phyloP scores from a whole-genome alignment of 2,888 invertebrate genomes.

The Criorhina ranunculi region DNA sequence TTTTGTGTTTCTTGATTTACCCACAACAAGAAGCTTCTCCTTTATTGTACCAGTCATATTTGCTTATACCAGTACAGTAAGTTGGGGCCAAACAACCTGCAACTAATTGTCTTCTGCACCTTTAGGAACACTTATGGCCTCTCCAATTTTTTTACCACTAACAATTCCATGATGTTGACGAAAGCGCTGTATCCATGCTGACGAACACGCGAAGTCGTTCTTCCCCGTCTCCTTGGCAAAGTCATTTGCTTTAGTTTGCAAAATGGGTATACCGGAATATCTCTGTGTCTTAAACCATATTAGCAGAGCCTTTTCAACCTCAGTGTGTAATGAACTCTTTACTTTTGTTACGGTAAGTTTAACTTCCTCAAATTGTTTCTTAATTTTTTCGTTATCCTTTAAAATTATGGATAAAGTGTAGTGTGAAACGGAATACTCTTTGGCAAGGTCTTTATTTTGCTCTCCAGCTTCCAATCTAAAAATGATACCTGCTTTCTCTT shows the following conservation, averaged over 20 bases:
- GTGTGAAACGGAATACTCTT: too few species aligned
- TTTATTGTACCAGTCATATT: conserved; percentile 14
- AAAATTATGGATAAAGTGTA: too few species aligned
- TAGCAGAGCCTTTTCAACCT: neutral
- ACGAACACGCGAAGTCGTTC: conserved; percentile 5
- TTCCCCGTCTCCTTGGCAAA: conserved; percentile 13
- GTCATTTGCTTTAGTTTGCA: conserved; percentile 20
- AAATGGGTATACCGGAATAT: conserved; percentile 1
- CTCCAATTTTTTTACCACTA: conserved; percentile 9
- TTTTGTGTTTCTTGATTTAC: conserved; percentile 4
- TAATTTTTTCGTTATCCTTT: too few species aligned
- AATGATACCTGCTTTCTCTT: too few species aligned
- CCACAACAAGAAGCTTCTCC: conserved; percentile 9
- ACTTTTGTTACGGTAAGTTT: too few species aligned
- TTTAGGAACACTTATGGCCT: conserved; percentile 10
- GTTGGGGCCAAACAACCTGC: neutral
- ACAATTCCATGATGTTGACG: conserved; percentile 19
- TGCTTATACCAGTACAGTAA: conserved; percentile 4
- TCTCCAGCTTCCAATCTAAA: too few species aligned
- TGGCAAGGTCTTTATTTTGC: too few species aligned
- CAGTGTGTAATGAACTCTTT: too few species aligned
- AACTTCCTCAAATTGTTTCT: too few species aligned
- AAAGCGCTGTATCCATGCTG: conserved; percentile 14
- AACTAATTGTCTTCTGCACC: conserved; percentile 12
- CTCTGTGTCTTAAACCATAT: conserved; percentile 1